Evolutionary conservation across 2,113 vertebrate species (phyloP), one percentile per base, ranked within the genome.

Genomic region (Indicator maculatus): DNA sequence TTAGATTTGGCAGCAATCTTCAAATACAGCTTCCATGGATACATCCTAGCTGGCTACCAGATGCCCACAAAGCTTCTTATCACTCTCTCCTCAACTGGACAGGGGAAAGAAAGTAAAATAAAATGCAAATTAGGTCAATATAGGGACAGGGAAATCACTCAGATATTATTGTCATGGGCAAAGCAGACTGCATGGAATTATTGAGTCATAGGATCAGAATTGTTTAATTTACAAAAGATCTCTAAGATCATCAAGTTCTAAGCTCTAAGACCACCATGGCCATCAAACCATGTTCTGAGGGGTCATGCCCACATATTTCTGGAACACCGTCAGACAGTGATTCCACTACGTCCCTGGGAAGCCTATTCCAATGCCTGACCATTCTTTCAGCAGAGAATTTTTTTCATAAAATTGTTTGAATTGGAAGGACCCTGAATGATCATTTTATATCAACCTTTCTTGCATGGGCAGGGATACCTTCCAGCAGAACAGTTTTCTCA

Each of bases 121-220:
- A 79, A 45, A 45, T 3, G 2, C 9, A 56, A 0, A 0, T 64
- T 64, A 5, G 24, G 11, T 41, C 0, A 1, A 56, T 6, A 21
- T 41, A 70, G 27, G 7, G 50, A 36, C 41, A 83, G 16, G 9
- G 17, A 67, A 1, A 73, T 60, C 11, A 41, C 13, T 44, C 20
- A 55, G 3, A 9, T 31, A 15, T 12, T 67, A 36, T 26, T 0
- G 0, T 12, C 44, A 28, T 0, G 0, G 61, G 45, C 8, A 82
- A 67, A 88, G 19, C 21, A 69, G 23, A 73, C 6, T 45, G 28
- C 14, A 27, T 27, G 24, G 15, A 39, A 27, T 44, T 39, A 67
- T 21, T n/a, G 18, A 67, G 10, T 67, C 36, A 26, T 38, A 27
- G 14, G 23, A 38, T 27, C 45, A 47, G 45, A 47, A 47, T 20